Evolutionary conservation across 1,140 invertebrate genomes (phyloP), one percentile per base, ranked within the genome.

Genomic region (Drosophila albomicans): DNA sequence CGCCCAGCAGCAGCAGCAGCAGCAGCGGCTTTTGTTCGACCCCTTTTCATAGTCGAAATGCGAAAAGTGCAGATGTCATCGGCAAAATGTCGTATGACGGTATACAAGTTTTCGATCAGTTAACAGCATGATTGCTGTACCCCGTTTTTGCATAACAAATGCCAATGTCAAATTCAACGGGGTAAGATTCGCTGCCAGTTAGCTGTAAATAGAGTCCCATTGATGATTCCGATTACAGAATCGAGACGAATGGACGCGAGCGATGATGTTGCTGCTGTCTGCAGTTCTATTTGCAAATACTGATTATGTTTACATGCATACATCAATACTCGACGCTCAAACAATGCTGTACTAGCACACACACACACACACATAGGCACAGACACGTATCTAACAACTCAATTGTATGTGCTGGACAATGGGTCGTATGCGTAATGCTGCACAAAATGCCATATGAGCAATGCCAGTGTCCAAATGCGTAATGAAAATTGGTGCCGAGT

Each of bases 271-370:
- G 48, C 35, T 32, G 51, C 15, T 65, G 78, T 75, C 73, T 84
- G 78, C 81, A 70, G 38, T 89, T 75, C 85, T 89, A 89, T 89
- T 89, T 89, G 85, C 81, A 89, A 89, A 89, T 89, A 89, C 85
- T 89, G 85, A 89, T 89, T 89, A 89, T 89, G 85, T 89, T 89
- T 89, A 81, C 85, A 90, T 85, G 81, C 78, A 85, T 81, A 76
- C 85, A 85, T 84, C 80, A 73, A 70, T 84, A 75, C 54, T 51
- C 62, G 48, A 64, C 81, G 81, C 67, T 75, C 84, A 88, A 87
- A 87, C 84, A 87, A 87, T 79, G 56, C 77, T 62, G 30, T 7
- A 51, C 5, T 46, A 32, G 35, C 6, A 6, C 48, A 28, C 61
- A 63, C 59, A 48, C 25, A 16, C 6, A 6, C 48, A 28, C 45